Evolutionary conservation across 2,113 vertebrate genomes (phyloP).

Genomic region (Stegostoma tigrinum): DNA sequence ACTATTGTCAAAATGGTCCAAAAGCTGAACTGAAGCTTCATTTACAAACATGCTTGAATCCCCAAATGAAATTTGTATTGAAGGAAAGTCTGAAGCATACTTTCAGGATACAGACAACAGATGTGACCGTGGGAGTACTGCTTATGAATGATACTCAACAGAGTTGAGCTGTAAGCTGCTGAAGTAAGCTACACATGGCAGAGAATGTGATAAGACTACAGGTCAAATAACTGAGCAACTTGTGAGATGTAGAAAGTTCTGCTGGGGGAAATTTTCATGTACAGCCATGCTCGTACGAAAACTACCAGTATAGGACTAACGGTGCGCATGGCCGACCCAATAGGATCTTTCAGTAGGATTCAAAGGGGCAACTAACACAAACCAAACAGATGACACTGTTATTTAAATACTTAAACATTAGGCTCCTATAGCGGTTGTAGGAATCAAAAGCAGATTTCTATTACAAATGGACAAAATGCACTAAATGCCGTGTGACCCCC

Average conservation of each 20-base stretch:
- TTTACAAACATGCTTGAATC: not conserved
- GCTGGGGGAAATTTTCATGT: not conserved
- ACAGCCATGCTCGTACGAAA: not conserved
- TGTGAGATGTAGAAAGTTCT: not conserved
- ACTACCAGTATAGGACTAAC: not conserved
- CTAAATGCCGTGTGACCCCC: not conserved
- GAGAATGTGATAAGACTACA: not conserved
- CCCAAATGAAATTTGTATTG: not conserved
- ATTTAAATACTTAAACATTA: not conserved
- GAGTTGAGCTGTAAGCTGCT: not conserved
- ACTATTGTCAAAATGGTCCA: not conserved
- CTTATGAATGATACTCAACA: not conserved
- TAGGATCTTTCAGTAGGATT: not conserved
- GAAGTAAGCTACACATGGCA: not conserved
- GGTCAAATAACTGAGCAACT: not conserved
- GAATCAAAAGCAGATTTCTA: not conserved
- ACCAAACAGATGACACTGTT: not conserved
- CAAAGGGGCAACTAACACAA: not conserved
- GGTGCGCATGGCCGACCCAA: not conserved
- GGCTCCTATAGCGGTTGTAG: not conserved
- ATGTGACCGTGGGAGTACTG: conserved; percentile 5
- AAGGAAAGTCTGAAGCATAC: not conserved
- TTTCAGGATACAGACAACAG: not conserved
- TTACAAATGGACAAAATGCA: not conserved
- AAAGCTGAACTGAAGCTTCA: not conserved